A percentile compares a stretch with the other conserved stretches of the same genome.
Evolutionary conservation across 1,140 invertebrate species (phyloP).

Genomic region (Cydia amplana): DNA sequence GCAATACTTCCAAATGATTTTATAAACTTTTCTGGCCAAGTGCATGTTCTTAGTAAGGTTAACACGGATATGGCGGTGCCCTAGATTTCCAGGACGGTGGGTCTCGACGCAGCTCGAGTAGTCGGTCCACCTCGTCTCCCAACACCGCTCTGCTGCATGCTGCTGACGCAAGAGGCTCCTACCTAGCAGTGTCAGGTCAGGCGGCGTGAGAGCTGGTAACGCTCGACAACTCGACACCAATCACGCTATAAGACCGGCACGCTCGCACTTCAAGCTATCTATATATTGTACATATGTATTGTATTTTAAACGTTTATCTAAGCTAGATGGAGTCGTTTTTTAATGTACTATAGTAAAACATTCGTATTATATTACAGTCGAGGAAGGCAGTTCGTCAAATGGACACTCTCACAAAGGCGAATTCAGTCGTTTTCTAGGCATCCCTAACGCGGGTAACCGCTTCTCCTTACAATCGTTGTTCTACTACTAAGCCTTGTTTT

Average conservation of each 20-base stretch:
- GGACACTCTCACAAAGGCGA: slow-evolving; percentile 79
- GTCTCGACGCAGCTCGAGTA: slow-evolving; percentile 71
- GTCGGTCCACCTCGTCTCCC: slow-evolving; percentile 78
- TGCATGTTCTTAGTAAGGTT: slow-evolving; percentile 51
- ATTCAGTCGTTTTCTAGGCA: slow-evolving; percentile 86
- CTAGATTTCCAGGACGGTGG: slow-evolving; percentile 83
- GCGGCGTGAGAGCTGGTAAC: slow-evolving; percentile 52
- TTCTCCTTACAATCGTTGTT: slow-evolving; percentile 63
- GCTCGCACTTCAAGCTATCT: slow-evolving; percentile 61
- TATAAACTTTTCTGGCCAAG: background rate
- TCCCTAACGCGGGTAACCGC: slow-evolving; percentile 84
- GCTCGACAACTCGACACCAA: slow-evolving; percentile 52
- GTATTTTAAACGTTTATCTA: slow-evolving; percentile 34
- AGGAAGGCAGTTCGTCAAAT: slow-evolving; percentile 67
- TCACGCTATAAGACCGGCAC: slow-evolving; percentile 58
- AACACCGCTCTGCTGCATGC: slow-evolving; percentile 82
- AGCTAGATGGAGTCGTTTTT: slow-evolving; percentile 9
- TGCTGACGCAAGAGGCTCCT: slow-evolving; percentile 86
- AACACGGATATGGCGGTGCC: slow-evolving; percentile 71
- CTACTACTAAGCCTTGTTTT: slow-evolving; percentile 45
- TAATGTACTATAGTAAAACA: slow-evolving; percentile 38
- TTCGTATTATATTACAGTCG: slow-evolving; percentile 68
- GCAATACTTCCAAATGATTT: slow-evolving; percentile 6
- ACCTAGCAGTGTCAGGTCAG: slow-evolving; percentile 89
- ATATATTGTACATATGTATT: slow-evolving; percentile 41